phyloP scores from a whole-genome alignment of 2,797 vertebrate species.

The Anguilla obscura region DNA sequence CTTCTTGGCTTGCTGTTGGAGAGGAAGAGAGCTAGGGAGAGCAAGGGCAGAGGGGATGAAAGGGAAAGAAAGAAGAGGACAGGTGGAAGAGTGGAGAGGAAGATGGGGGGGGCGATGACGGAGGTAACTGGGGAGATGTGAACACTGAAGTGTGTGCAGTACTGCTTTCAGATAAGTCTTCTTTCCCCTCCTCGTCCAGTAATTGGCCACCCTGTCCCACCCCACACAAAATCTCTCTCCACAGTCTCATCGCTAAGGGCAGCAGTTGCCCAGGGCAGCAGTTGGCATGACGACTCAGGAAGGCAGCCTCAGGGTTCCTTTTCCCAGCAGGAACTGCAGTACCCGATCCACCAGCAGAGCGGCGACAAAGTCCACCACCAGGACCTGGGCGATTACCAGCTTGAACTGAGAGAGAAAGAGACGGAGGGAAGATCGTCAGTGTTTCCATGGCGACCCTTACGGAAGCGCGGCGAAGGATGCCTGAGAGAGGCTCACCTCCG shows the following conservation, averaged over 20 bases:
- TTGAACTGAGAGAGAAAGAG: constrained; percentile 79
- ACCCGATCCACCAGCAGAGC: constrained; percentile 85
- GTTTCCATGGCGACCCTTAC: neutral
- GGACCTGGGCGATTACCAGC: constrained; percentile 85
- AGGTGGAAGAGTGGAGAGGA: constrained; percentile 36
- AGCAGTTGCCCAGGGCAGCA: constrained; percentile 57
- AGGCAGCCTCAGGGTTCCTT: constrained; percentile 89
- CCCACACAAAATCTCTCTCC: constrained; percentile 58
- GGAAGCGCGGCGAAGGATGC: neutral
- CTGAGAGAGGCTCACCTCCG: constrained; percentile 74
- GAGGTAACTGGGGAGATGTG: constrained; percentile 38
- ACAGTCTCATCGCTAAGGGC: constrained; percentile 68
- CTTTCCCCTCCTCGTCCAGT: constrained; percentile 49
- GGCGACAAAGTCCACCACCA: constrained; percentile 85
- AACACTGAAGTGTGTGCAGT: constrained; percentile 62
- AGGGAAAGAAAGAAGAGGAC: constrained; percentile 41
- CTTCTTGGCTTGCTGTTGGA: constrained; percentile 71
- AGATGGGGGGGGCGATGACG: constrained; percentile 39
- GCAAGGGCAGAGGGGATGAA: constrained; percentile 49
- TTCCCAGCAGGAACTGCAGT: constrained; percentile 88
- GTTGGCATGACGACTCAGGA: constrained; percentile 78
- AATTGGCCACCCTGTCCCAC: constrained; percentile 1
- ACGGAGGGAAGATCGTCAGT: constrained; percentile 25
- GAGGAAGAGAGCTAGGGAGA: constrained; percentile 39
- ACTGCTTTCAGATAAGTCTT: constrained; percentile 55